phyloP scores from a whole-genome alignment of 2,797 vertebrate genomes.

The Anableps anableps region DNA sequence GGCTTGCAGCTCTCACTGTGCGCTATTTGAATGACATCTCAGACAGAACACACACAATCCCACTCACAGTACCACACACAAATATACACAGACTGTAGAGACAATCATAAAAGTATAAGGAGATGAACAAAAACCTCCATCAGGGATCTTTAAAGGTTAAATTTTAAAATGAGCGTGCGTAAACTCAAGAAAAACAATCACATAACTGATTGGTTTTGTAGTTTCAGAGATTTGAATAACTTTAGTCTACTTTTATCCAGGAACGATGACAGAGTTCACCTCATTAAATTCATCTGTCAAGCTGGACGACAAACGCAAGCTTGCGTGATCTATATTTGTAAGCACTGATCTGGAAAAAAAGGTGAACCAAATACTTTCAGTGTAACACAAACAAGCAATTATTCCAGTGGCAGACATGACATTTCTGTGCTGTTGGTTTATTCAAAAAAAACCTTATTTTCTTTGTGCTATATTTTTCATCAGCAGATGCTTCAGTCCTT shows the following conservation, averaged over 20 bases:
- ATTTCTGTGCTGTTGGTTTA: constrained; percentile 56
- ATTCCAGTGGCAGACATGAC: constrained; percentile 59
- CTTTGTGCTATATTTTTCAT: constrained; percentile 29
- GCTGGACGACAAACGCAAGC: constrained; percentile 30
- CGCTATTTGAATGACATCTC: constrained; percentile 68
- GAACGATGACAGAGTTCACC: constrained; percentile 45
- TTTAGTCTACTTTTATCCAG: constrained; percentile 51
- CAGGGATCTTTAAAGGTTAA: constrained; percentile 18
- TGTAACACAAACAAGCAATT: constrained; percentile 68
- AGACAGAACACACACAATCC: constrained; percentile 24
- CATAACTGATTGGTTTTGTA: constrained; percentile 36
- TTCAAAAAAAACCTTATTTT: constrained; percentile 41
- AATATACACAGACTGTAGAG: constrained; percentile 2
- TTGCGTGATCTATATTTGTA: constrained; percentile 65
- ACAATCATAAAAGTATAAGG: constrained; percentile 20
- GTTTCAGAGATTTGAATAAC: constrained; percentile 38
- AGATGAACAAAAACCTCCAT: constrained; percentile 3
- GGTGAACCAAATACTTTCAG: constrained; percentile 49
- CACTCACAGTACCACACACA: constrained; percentile 30
- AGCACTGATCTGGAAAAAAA: constrained; percentile 60
- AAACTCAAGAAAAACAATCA: constrained; percentile 19
- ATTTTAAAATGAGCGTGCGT: constrained; percentile 42
- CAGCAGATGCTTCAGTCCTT: constrained; percentile 29
- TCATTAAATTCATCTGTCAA: constrained; percentile 65
- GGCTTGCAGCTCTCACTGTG: constrained; percentile 60